A percentile compares a stretch with the other conserved stretches of the same genome.
phyloP scores from a whole-genome alignment of 2,888 invertebrate species.

The Argyresthia albistria region DNA sequence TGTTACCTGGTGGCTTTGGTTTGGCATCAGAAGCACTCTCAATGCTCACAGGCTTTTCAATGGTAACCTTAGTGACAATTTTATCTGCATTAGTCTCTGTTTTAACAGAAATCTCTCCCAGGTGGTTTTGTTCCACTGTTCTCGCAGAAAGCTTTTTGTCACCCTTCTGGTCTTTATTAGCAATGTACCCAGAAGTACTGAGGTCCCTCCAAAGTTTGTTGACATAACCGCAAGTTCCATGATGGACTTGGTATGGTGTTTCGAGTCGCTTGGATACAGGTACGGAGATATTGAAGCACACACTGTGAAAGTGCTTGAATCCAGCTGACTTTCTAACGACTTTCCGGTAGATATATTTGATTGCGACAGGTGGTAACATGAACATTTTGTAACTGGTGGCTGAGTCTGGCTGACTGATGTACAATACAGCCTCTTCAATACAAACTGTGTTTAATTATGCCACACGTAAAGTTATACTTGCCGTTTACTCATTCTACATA shows the following conservation, averaged over 20 bases:
- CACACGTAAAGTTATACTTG: no score
- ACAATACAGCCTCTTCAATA: no score
- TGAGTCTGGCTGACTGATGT: no score
- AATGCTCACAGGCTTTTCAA: conserved; percentile 38
- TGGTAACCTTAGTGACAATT: conserved; percentile 57
- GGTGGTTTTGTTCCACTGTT: conserved; percentile 31
- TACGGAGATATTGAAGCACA: conserved; percentile 26
- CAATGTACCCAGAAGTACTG: conserved; percentile 29
- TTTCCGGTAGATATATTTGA: conserved; percentile 46
- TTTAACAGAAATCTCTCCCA: conserved; percentile 51
- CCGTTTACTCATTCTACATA: no score
- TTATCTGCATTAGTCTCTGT: conserved; percentile 47
- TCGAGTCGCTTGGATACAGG: conserved; percentile 11
- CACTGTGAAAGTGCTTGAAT: conserved; percentile 36
- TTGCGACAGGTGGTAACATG: conserved; percentile 46
- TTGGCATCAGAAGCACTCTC: conserved; percentile 14
- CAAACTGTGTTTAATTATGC: no score
- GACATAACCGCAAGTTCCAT: conserved; percentile 8
- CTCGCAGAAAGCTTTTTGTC: not conserved
- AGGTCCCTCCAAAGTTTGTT: conserved; percentile 29
- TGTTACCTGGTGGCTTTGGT: conserved; percentile 32
- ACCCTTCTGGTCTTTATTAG: conserved; percentile 29
- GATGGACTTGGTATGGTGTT: not conserved
- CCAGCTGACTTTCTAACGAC: conserved; percentile 36
- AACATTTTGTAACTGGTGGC: conserved; percentile 17